Evolutionary conservation across 2,113 vertebrate genomes (phyloP).

Genomic region (Ceyx melanurus): DNA sequence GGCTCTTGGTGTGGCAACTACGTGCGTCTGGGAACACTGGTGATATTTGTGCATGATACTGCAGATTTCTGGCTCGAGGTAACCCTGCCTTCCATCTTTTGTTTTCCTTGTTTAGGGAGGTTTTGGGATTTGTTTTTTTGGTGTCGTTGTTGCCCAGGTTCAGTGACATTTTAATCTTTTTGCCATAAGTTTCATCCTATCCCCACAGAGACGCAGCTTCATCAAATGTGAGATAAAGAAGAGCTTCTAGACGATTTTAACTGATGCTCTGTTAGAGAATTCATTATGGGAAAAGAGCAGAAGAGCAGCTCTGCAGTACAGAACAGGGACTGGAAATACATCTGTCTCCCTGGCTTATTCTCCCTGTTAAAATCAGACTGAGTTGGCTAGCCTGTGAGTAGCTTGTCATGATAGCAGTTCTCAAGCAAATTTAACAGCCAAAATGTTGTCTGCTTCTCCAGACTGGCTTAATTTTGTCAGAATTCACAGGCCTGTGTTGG

Average conservation of each 20-base stretch:
- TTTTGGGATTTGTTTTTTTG: neutral
- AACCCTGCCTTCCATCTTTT: neutral
- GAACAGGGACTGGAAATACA: neutral
- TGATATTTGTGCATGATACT: slow-evolving; percentile 88
- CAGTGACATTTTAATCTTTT: neutral
- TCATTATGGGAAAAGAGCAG: neutral
- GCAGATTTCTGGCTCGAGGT: slow-evolving; percentile 95
- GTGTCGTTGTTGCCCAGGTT: neutral
- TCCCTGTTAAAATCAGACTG: neutral
- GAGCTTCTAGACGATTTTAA: neutral
- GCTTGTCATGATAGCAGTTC: neutral
- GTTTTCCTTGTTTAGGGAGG: neutral
- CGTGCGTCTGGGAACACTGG: slow-evolving; percentile 87
- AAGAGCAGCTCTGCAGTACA: neutral
- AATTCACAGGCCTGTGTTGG: neutral
- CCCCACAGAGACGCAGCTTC: neutral
- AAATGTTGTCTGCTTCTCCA: neutral
- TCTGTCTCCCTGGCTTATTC: neutral
- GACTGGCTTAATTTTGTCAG: neutral
- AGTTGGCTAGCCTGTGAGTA: neutral
- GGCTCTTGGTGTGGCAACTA: slow-evolving; percentile 94
- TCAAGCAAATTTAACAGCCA: neutral
- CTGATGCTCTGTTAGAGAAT: neutral
- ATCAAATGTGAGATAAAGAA: neutral
- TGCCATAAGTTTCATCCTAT: neutral